A percentile compares a stretch with the other conserved stretches of the same genome.
Conservation (phyloP, 2,797 vertebrate species). For the Tadarida brasiliensis region DNA sequence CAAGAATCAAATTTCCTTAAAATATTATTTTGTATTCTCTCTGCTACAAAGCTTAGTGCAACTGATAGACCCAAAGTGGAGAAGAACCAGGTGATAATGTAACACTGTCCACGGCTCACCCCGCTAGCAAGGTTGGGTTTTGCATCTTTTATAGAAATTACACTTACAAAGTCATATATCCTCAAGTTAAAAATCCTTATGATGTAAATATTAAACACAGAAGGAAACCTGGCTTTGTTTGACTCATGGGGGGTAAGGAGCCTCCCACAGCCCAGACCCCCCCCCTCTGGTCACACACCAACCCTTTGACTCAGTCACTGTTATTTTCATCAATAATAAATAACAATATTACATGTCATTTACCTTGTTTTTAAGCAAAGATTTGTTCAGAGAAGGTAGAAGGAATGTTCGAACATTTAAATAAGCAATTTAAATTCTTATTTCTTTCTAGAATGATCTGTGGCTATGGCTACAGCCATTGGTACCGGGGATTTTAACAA, state of each 20-base stretch:
- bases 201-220: neutral
- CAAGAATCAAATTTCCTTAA: slow-evolving; percentile 82
- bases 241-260: accelerated
- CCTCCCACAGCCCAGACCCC: accelerated
- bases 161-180: neutral
- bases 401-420: neutral
- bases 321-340: neutral
- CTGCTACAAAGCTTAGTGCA: slow-evolving; percentile 42
- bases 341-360: neutral
- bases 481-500: neutral
- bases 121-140: accelerated
- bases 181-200: neutral
- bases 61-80: slow-evolving; percentile 56
- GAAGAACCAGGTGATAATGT: accelerated
- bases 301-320: no score
- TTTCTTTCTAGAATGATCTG: neutral
- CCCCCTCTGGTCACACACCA: accelerated
- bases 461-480: no score
- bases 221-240: neutral
- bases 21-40: slow-evolving; percentile 81
- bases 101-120: neutral
- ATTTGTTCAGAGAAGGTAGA: neutral
- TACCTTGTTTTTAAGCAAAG: neutral
- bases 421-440: neutral
- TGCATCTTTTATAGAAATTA: neutral